phyloP scores from a whole-genome alignment of 2,888 invertebrate species.

The Pyralis farinalis region DNA sequence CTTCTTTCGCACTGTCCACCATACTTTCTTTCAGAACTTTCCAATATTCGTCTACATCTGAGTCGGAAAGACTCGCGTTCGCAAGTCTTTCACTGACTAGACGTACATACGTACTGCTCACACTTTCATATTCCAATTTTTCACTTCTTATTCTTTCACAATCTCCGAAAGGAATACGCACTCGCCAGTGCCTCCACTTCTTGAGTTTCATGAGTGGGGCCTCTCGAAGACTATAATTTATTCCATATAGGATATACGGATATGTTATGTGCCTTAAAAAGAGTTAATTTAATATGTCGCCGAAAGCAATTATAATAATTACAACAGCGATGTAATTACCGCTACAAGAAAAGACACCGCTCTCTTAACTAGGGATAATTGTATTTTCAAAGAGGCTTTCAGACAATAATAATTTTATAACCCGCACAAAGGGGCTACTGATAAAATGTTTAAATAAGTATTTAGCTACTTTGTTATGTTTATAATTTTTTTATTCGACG shows the following conservation, averaged over 20 bases:
- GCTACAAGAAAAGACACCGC: slow-evolving; percentile 55
- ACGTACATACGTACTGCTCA: no score
- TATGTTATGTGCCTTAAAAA: slow-evolving; percentile 43
- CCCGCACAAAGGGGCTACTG: slow-evolving; percentile 17
- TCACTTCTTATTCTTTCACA: no score
- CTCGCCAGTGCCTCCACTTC: no score
- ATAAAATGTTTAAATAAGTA: slow-evolving; percentile 21
- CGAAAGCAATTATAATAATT: slow-evolving; percentile 75
- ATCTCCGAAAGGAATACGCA: no score
- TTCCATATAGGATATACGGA: not conserved
- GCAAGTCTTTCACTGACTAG: no score
- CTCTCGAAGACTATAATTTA: no score
- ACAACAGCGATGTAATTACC: slow-evolving; percentile 65
- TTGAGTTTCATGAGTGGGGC: no score
- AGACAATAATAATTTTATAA: slow-evolving; percentile 52
- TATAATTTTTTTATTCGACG: not conserved
- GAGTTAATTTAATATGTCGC: slow-evolving; percentile 64
- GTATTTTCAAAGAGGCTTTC: slow-evolving; percentile 62
- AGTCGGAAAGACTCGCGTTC: no score
- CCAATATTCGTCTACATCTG: no score
- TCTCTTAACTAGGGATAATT: slow-evolving; percentile 62
- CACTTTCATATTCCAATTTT: no score
- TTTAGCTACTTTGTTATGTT: slow-evolving; percentile 18
- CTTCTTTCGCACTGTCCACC: no score
- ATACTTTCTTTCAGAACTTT: no score